Conservation (phyloP, 2,888 invertebrate species). For the Hirtodrosophila cameraria region DNA sequence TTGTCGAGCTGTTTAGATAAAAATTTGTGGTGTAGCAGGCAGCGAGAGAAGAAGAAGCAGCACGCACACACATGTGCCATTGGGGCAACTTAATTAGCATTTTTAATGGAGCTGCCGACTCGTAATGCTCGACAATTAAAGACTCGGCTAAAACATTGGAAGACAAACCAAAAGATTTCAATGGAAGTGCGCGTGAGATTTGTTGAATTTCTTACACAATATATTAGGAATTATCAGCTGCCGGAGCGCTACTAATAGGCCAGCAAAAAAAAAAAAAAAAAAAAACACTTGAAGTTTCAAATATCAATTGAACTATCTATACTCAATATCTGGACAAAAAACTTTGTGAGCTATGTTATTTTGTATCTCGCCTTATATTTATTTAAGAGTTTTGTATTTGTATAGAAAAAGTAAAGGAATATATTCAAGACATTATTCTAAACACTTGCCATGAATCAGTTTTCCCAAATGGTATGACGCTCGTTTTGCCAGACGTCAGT, state of each 20-base stretch:
- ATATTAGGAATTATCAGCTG: constrained; percentile 59
- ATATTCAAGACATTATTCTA: constrained; percentile 25
- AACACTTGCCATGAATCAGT: constrained; percentile 54
- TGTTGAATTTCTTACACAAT: constrained; percentile 38
- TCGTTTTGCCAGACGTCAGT: neutral
- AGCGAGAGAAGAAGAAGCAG: constrained; percentile 11
- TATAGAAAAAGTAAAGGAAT: neutral
- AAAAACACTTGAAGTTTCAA: constrained; percentile 59
- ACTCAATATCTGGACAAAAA: neutral
- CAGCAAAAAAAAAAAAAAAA: too few species aligned
- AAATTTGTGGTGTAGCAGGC: constrained; percentile 68
- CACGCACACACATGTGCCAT: constrained; percentile 63
- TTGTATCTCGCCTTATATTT: constrained; percentile 32
- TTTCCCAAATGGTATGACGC: constrained; percentile 21
- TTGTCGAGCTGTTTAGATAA: constrained; percentile 75
- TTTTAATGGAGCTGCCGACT: constrained; percentile 80
- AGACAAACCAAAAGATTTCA: constrained; percentile 31
- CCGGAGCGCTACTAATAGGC: constrained; percentile 70
- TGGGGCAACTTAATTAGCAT: constrained; percentile 79
- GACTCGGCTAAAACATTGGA: constrained; percentile 28
- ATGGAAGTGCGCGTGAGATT: constrained; percentile 56
- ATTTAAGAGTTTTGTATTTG: constrained; percentile 48
- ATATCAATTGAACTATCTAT: constrained; percentile 46
- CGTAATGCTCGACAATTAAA: constrained; percentile 76
- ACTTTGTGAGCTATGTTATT: too few species aligned